Evolutionary conservation across 53 echinoderm and acorn worm genomes (phyloP), one percentile per base, ranked within the genome.

Genomic region (Glandiceps talaboti): DNA sequence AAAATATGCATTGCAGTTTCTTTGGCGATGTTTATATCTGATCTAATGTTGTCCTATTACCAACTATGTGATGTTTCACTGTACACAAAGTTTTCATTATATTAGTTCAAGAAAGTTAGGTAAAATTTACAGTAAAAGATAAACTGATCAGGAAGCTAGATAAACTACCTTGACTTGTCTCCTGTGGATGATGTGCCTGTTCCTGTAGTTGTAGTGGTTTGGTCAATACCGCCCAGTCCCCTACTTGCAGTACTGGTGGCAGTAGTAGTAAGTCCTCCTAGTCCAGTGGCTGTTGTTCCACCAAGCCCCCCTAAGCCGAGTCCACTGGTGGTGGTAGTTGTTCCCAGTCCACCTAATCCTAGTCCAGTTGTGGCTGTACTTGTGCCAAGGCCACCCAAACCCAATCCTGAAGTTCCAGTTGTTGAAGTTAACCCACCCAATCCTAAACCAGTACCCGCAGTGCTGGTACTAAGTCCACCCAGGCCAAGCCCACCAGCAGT

Each of bases 141-240:
- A n/a, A n/a, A n/a, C n/a, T n/a, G n/a, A n/a, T n/a, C n/a, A n/a
- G n/a, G n/a, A n/a, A n/a, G n/a, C n/a, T n/a, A n/a, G 20, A 45
- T 45, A 45, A 33, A 74, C 77, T 32, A 88, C 91, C 91, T 91
- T 77, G 87, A 79, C 33, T 79, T 80, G 73, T 91, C 80, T 0
- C 90, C 33, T 28, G 87, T 92, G 31, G 78, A 88, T 27, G 84
- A 80, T 30, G 88, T 86, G 12, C 87, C 80, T 29, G 86, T 79
- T 0, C 86, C 77, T 31, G 86, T 81, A 29, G 94, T 88, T 30
- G 88, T 85, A 0, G 87, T 30, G 26, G 89, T 84, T 30, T 89
- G 92, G 32, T 92, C 89, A 1, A 92, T 83, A 29, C 92, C 92
- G 79, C 92, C 92, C 0, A 92, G 89, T 27, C 92, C 92, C 10